Evolutionary conservation across 2,113 vertebrate genomes (phyloP).

Genomic region (Rallus limicola): DNA sequence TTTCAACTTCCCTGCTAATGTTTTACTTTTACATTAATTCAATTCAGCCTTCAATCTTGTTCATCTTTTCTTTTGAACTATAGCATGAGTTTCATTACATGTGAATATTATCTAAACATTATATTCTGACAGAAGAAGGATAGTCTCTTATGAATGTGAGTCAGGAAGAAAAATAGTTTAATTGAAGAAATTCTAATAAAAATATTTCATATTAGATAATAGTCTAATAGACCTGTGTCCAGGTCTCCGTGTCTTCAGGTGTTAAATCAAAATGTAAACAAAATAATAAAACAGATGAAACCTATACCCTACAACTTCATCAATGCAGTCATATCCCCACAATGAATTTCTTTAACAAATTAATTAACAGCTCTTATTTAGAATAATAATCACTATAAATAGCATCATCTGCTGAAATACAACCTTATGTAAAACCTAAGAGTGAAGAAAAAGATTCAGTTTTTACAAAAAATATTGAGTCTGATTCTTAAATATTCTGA

Average conservation of each 20-base stretch:
- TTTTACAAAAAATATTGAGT: neutral
- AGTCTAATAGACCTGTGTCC: neutral
- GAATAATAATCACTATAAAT: neutral
- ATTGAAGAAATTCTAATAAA: neutral
- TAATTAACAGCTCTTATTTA: neutral
- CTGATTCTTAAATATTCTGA: neutral
- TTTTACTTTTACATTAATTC: neutral
- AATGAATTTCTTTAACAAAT: neutral
- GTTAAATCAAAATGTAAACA: neutral
- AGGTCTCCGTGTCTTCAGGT: neutral
- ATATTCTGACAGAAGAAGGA: neutral
- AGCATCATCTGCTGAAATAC: neutral
- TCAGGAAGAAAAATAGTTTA: neutral
- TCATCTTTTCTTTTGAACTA: neutral
- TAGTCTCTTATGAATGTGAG: neutral
- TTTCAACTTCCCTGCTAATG: neutral
- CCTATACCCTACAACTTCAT: neutral
- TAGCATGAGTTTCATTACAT: neutral
- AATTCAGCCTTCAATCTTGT: neutral
- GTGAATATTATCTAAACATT: neutral
- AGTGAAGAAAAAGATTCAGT: neutral
- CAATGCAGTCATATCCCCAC: neutral
- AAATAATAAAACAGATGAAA: neutral
- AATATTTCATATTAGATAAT: neutral
- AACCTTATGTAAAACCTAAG: neutral